Percentiles rank a stretch among this genome's conserved stretches.
Evolutionary conservation across 2,888 invertebrate species (phyloP).

Genomic region (Invenusta paracnida): DNA sequence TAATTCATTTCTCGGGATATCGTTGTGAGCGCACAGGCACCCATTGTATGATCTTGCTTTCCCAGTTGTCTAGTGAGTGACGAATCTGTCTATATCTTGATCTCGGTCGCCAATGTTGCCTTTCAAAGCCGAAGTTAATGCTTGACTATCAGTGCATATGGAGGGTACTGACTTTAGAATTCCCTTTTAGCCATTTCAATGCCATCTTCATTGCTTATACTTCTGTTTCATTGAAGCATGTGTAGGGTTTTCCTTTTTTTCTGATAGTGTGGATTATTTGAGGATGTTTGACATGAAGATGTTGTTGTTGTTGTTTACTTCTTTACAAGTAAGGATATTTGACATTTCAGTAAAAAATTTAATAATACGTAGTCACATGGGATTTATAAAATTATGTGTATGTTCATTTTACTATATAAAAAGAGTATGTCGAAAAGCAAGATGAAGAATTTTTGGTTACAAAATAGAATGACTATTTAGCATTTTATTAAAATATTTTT

Average conservation of each 20-base stretch:
- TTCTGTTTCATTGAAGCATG: background rate
- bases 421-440: no score
- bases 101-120: background rate
- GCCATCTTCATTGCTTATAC: background rate
- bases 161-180: background rate
- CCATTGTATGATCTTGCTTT: background rate
- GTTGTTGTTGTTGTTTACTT: no score
- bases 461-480: no score
- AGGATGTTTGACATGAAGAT: background rate
- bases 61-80: background rate
- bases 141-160: background rate
- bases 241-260: background rate
- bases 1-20: background rate
- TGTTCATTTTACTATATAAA: no score
- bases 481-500: no score
- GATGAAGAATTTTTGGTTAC: no score
- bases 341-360: no score
- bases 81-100: background rate
- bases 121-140: background rate
- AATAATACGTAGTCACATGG: no score
- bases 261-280: background rate
- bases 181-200: background rate
- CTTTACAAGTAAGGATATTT: no score
- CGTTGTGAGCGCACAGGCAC: background rate
- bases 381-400: no score